Percentiles rank a stretch among this genome's conserved stretches.
phyloP scores from a whole-genome alignment of 2,888 invertebrate species.

The Dicycla oo region DNA sequence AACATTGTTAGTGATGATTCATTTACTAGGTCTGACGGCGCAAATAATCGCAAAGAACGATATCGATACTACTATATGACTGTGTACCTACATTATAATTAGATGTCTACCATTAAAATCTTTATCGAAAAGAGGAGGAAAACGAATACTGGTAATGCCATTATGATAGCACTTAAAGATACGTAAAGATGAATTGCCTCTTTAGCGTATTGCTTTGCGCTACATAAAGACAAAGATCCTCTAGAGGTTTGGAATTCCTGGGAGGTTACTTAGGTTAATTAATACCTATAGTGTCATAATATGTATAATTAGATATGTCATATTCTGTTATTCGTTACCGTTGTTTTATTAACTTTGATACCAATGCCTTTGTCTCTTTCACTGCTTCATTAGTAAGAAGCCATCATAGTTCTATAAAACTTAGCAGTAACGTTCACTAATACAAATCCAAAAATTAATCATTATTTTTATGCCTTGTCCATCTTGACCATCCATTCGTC shows the following conservation, averaged over 20 bases:
- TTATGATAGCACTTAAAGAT: neutral
- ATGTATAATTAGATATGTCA: no score
- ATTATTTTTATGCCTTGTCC: neutral
- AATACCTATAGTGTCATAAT: no score
- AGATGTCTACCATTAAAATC: neutral
- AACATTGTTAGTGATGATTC: neutral
- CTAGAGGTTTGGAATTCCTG: constrained; percentile 24
- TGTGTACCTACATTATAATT: neutral
- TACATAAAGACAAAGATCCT: neutral
- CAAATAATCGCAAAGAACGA: neutral
- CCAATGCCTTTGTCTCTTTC: neutral
- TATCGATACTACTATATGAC: neutral
- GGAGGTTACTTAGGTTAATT: no score
- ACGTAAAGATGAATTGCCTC: neutral
- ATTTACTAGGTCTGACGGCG: neutral
- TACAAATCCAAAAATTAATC: neutral
- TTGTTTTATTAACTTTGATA: neutral
- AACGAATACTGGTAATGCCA: neutral
- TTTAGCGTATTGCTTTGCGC: neutral
- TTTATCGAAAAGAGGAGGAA: neutral
- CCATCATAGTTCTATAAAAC: neutral
- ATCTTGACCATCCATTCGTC: neutral
- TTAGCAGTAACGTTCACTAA: neutral
- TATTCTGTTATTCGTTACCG: neutral
- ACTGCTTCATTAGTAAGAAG: neutral